Evolutionary conservation across 2,113 vertebrate genomes (phyloP).

Genomic region (Ia io): DNA sequence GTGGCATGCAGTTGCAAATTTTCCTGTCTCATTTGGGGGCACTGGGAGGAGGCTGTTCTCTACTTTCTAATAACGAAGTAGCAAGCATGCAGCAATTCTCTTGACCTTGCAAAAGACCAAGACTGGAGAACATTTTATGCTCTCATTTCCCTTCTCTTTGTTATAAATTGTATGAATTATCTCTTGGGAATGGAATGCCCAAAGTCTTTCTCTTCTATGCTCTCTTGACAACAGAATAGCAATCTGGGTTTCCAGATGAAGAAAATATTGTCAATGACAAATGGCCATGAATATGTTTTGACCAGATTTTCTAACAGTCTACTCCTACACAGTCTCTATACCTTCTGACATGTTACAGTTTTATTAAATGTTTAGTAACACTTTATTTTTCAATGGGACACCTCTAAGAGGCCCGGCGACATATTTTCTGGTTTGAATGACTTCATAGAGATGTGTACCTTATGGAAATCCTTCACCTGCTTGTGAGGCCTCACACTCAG

Average conservation of each 20-base stretch:
- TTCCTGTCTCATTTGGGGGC: neutral
- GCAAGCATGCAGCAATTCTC: neutral
- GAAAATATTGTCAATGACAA: conserved; percentile 21
- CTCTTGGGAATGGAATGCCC: conserved; percentile 9
- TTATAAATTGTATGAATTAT: neutral
- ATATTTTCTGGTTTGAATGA: neutral
- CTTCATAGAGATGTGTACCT: neutral
- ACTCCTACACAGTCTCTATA: neutral
- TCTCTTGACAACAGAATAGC: neutral
- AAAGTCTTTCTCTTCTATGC: neutral
- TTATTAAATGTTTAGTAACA: neutral
- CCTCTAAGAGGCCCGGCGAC: neutral
- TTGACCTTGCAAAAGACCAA: neutral
- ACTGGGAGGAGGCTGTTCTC: neutral
- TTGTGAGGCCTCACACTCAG: neutral
- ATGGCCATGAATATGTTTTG: neutral
- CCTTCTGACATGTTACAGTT: neutral
- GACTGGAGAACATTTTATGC: neutral
- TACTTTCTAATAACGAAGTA: neutral
- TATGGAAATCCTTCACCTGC: neutral
- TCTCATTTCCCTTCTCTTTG: neutral
- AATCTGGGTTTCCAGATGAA: neutral
- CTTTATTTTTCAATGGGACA: neutral
- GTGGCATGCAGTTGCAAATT: neutral
- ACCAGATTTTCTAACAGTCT: neutral